Percentiles rank a stretch among this genome's conserved stretches.
Conservation (phyloP, 1,140 invertebrate species). For the Vollenhovia emeryi region DNA sequence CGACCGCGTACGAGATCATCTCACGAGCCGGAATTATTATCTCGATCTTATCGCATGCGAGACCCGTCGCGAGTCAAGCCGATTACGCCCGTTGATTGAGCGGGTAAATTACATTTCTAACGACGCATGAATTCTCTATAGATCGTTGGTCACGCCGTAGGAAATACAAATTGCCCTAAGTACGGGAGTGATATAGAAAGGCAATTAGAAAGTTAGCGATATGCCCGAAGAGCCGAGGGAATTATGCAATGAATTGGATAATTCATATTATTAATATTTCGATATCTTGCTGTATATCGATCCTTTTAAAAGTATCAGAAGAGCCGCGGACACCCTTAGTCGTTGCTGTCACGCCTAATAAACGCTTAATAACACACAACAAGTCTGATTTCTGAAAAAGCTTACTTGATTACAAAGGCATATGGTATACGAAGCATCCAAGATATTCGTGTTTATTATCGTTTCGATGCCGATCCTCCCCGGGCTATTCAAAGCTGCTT, state of each 20-base stretch:
- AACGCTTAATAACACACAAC: background rate
- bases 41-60: slow-evolving; percentile 35
- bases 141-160: background rate
- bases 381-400: background rate
- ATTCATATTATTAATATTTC: background rate
- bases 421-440: slow-evolving; percentile 11
- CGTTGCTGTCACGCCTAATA: background rate
- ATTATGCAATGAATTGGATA: background rate
- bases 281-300: background rate
- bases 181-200: slow-evolving; percentile 12
- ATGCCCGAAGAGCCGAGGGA: background rate
- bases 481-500: slow-evolving; percentile 62
- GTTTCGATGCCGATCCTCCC: slow-evolving; percentile 24
- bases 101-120: slow-evolving; percentile 44
- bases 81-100: slow-evolving; percentile 29
- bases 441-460: slow-evolving; percentile 47
- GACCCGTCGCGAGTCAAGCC: slow-evolving; percentile 15
- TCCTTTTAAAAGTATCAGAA: background rate
- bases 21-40: slow-evolving; percentile 19
- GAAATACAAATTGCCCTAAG: slow-evolving; percentile 37
- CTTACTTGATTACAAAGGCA: background rate
- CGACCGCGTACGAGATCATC: background rate
- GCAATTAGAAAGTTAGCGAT: background rate
- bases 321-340: background rate
- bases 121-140: slow-evolving; percentile 13